phyloP scores from a whole-genome alignment of 2,113 vertebrate genomes.

The Pelmatolapia mariae region DNA sequence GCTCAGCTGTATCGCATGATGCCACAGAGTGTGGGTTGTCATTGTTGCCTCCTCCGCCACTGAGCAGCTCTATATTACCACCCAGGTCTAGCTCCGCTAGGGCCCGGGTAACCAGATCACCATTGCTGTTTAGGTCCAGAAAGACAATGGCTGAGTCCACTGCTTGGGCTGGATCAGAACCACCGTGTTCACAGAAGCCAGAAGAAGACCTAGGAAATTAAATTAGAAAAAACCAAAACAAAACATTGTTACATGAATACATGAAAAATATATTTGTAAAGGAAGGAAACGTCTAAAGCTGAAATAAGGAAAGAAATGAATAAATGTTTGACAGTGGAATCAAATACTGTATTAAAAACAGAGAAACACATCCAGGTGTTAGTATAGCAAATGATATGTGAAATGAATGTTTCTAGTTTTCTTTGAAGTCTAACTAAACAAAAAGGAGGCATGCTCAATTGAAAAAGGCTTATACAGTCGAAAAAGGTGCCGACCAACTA shows the following conservation, averaged over 20 bases:
- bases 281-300: not conserved
- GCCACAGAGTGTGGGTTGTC: conserved; percentile 29
- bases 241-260: not conserved
- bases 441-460: not conserved
- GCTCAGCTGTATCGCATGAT: conserved; percentile 53
- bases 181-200: conserved; percentile 68
- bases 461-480: not conserved
- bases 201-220: conserved; percentile 62
- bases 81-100: conserved; percentile 68
- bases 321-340: not conserved
- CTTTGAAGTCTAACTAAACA: not conserved
- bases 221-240: not conserved
- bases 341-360: not conserved
- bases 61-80: conserved; percentile 16
- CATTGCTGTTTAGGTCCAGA: conserved; percentile 66
- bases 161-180: conserved; percentile 36
- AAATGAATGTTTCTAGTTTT: not conserved
- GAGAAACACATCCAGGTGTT: not conserved
- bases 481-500: not conserved
- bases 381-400: not conserved
- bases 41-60: not conserved
- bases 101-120: conserved; percentile 57
- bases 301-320: not conserved
- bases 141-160: conserved; percentile 62
- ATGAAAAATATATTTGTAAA: not conserved